These are phyloP conservation scores for Schizothorax lantsangensis DNA, from an alignment of 2,797 vertebrate species.

Conservation along the genomic window DNA sequence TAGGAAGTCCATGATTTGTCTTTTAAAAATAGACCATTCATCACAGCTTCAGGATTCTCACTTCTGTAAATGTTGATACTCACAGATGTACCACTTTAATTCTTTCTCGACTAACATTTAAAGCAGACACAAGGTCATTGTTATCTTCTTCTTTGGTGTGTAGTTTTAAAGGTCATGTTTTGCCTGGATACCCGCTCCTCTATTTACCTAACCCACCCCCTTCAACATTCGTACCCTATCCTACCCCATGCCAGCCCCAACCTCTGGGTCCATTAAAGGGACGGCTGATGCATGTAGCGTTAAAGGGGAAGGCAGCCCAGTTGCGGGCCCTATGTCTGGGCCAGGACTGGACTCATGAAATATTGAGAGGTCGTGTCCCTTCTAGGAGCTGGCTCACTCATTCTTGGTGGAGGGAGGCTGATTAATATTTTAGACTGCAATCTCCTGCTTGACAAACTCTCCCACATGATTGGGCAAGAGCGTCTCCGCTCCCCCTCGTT, in stretches of 20 bases:
- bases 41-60: conserved; percentile 6
- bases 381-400: conserved; percentile 80
- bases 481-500: conserved; percentile 54
- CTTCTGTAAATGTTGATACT: conserved; percentile 2
- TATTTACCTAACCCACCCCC: conserved; percentile 29
- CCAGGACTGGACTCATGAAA: conserved; percentile 81
- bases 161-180: conserved; percentile 37
- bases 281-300: conserved; percentile 77
- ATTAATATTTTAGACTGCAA: conserved; percentile 88
- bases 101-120: background rate
- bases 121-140: conserved; percentile 1
- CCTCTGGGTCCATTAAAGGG: conserved; percentile 77
- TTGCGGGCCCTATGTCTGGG: conserved; percentile 77
- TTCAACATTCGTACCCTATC: conserved; percentile 41
- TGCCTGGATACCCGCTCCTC: conserved; percentile 38
- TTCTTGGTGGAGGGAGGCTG: conserved; percentile 68
- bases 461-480: conserved; percentile 81
- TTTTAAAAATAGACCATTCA: conserved; percentile 23
- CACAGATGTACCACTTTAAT: background rate
- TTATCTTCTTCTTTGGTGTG: background rate
- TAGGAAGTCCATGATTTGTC: background rate
- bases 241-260: conserved; percentile 59
- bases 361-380: conserved; percentile 83
- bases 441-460: conserved; percentile 88
- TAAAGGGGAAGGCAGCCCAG: conserved; percentile 78